Percentiles rank a stretch among this genome's conserved stretches.
Evolutionary conservation across 2,797 vertebrate genomes (phyloP).

Genomic region (Pteropus rufus): DNA sequence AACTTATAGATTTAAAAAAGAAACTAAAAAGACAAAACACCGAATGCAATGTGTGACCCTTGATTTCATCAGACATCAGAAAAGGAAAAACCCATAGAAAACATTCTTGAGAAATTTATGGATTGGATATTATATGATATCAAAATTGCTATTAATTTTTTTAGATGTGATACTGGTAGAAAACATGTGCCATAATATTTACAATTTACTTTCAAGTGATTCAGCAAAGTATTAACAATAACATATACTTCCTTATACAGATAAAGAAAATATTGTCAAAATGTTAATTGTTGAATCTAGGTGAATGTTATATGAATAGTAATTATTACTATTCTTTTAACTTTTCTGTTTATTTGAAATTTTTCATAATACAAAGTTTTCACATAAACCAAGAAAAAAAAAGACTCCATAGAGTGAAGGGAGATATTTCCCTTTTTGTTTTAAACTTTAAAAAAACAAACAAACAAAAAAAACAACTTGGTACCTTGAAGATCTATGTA

Average conservation of each 20-base stretch:
- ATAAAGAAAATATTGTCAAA: not conserved
- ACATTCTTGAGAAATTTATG: not conserved
- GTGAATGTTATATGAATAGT: not conserved
- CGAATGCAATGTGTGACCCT: not conserved
- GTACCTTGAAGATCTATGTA: not conserved
- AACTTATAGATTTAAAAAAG: not conserved
- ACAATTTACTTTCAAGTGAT: not conserved
- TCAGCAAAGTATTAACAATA: not conserved
- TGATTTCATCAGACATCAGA: not conserved
- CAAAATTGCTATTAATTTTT: not conserved
- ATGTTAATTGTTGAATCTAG: not conserved
- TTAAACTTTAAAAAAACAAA: not conserved
- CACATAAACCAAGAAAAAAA: not conserved
- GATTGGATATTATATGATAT: not conserved
- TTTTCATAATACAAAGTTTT: not conserved
- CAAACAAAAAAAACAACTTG: not conserved
- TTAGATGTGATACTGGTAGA: not conserved
- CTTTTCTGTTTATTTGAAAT: constrained; percentile 20
- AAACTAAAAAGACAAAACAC: not conserved
- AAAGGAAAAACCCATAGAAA: not conserved
- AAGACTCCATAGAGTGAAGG: not conserved
- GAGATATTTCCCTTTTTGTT: not conserved
- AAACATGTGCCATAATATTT: not conserved
- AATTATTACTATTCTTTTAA: not conserved
- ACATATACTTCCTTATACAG: not conserved